Base-by-base conservation (phyloP, 1,140 invertebrate genomes). In the Mercenaria mercenaria region DNA sequence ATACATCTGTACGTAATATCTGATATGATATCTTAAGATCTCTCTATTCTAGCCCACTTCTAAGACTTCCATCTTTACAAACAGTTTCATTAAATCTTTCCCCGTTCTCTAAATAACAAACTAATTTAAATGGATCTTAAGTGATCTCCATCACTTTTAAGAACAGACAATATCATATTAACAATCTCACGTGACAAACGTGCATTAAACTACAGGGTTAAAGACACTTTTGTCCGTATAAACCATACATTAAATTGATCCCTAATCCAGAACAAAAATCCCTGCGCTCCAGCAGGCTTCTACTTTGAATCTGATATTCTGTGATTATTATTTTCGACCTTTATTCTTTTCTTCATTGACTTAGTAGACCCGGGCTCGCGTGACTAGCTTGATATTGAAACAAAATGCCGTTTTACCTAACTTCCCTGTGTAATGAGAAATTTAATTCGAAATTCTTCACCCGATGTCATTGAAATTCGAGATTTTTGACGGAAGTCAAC, bases 291-390 rank as follows among this genome's bases (percentile, higher is more conserved):
- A n/a, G 52, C 23, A 39, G 8, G 50, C 29, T 79, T 59, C 43
- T 39, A 72, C 72, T 87, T 61, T 87, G 82, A 87, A 87, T 87
- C 77, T 77, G 84, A 87, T 87, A 87, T 87, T 87, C 72, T 87
- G 52, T 74, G 72, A 76, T 61, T 32, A 87, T 77, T 59, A 87
- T 39, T 13, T 20, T 23, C 50, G 84, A 87, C 72, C 84, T 87
- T 77, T 47, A 59, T 87, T 59, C 34, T 61, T 47, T 50, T 18
- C 43, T 41, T 47, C 37, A 87, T 87, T 76, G 50, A 29, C 39
- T 69, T 47, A 20, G 29, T 59, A 59, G 41, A 77, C 84, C 61
- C 29, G 34, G n/a, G 43, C 8, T 69, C n/a, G 52, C 82, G 82
- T 85, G 82, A 52, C 26, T 56, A 41, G 34, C 0, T 39, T 29